Evolutionary conservation across 2,797 vertebrate genomes (phyloP).

Genomic region (Sebastolobus altivelis): DNA sequence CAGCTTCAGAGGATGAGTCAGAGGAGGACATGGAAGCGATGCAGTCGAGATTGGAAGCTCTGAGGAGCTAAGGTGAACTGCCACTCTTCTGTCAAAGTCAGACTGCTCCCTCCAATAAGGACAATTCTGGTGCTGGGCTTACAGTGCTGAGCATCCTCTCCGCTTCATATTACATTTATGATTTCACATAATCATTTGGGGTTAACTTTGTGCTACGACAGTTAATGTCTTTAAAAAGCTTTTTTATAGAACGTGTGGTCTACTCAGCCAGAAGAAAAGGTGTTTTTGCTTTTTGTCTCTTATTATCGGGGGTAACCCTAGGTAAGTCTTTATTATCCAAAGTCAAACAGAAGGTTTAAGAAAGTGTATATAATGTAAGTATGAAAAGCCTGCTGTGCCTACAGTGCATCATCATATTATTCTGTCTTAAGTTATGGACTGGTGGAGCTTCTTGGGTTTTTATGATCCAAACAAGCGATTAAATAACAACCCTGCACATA

Average conservation of each 20-base stretch:
- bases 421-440: conserved; percentile 50
- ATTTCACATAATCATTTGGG: conserved; percentile 64
- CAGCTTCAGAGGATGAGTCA: conserved; percentile 90
- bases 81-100: conserved; percentile 33
- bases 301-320: conserved; percentile 41
- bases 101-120: conserved; percentile 45
- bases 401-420: conserved; percentile 62
- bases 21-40: conserved; percentile 97
- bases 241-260: conserved; percentile 33
- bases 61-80: conserved; percentile 89
- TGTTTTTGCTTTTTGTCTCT: conserved; percentile 54
- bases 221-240: conserved; percentile 37
- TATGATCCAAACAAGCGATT: conserved; percentile 52
- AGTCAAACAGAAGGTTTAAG: conserved; percentile 71
- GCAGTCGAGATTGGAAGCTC: conserved; percentile 94
- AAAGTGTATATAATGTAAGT: conserved; percentile 76
- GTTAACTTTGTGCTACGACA: conserved; percentile 59
- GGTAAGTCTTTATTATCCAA: conserved; percentile 72
- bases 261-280: conserved; percentile 35
- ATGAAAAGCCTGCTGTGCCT: conserved; percentile 80
- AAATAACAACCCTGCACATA: conserved; percentile 34
- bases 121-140: conserved; percentile 64
- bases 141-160: conserved; percentile 44
- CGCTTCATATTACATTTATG: conserved; percentile 40
- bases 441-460: conserved; percentile 37